These are phyloP conservation scores for Tetranychus piercei DNA, from an alignment of 2,888 invertebrate species.

Conservation along the genomic window DNA sequence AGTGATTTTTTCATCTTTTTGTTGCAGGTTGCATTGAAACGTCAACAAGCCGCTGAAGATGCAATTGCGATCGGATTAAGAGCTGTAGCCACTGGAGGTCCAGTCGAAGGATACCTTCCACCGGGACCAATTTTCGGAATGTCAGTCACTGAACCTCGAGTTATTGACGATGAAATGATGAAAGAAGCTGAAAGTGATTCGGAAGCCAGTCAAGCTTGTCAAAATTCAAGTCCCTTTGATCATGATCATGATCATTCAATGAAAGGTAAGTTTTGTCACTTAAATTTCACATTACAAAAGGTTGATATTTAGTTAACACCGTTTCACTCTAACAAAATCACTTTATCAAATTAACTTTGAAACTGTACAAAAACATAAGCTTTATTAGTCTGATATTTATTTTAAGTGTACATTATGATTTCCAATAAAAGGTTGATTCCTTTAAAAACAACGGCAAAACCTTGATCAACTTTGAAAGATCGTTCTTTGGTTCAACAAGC, in stretches of 20 bases:
- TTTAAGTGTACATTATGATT: no score
- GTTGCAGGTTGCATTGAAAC: conserved; percentile 66
- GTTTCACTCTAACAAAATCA: no score
- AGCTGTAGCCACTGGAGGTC: conserved; percentile 57
- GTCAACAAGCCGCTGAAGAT: conserved; percentile 92
- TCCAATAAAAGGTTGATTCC: no score
- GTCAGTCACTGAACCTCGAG: conserved; percentile 52
- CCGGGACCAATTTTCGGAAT: conserved; percentile 79
- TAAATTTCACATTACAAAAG: no score
- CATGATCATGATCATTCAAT: neutral
- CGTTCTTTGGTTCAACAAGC: no score
- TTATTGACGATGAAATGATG: conserved; percentile 13
- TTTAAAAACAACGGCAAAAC: no score
- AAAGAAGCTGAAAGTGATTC: conserved; percentile 17
- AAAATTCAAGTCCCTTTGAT: neutral
- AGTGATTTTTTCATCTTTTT: neutral
- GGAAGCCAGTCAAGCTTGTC: neutral
- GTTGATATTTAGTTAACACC: no score
- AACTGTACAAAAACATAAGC: no score
- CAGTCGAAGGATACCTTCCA: conserved; percentile 46
- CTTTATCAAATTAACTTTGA: no score
- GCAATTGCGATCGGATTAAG: conserved; percentile 80
- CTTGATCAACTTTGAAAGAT: no score
- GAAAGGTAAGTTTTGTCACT: neutral
- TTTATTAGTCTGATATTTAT: no score